Evolutionary conservation across 2,888 invertebrate species (phyloP), one percentile per base, ranked within the genome.

Genomic region (Scaptomyza polygonia): DNA sequence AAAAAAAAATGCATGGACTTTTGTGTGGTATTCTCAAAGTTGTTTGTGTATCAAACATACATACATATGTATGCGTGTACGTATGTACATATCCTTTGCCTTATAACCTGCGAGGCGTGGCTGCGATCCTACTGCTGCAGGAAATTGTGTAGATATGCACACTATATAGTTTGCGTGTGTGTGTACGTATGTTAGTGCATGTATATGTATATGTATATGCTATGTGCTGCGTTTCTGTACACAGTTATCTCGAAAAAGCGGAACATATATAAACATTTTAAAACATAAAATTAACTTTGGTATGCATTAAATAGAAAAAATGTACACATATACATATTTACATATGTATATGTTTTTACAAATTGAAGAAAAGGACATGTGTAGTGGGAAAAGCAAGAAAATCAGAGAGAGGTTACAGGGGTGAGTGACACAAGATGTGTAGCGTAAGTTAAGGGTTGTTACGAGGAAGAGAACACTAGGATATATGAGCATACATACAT

Each of bases 401-500:
- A 57, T 39, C 16, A 43, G 32, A 51, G 56, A 59, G 56, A 54
- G 45, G 54, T 79, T 72, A 55, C 68, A 77, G 14, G 82, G 87
- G 80, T 87, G 87, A 84, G 82, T 81, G 73, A 84, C 81, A 84
- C 65, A 61, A 48, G 56, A 56, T 36, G 6, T 40, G 66, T 49
- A 61, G 29, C 29, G 47, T 48, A 62, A 66, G 53, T 67, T 87
- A 85, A 70, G 80, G 80, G 79, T 86, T 86, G 79, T 66, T 66
- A 47, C 43, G 49, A 73, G 58, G 42, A 29, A 61, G 57, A 63
- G 58, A 72, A 68, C 27, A 43, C 64, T 44, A 27, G 47, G 27
- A 18, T 12, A 36, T 12, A 21, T 4, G 3, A 21, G 4, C 21
- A 21, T 21, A 21, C 1, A 3, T 3, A 21, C 3, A 21, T 3